Evolutionary conservation across 2,113 vertebrate genomes (phyloP).

Genomic region (Amia ocellicauda): DNA sequence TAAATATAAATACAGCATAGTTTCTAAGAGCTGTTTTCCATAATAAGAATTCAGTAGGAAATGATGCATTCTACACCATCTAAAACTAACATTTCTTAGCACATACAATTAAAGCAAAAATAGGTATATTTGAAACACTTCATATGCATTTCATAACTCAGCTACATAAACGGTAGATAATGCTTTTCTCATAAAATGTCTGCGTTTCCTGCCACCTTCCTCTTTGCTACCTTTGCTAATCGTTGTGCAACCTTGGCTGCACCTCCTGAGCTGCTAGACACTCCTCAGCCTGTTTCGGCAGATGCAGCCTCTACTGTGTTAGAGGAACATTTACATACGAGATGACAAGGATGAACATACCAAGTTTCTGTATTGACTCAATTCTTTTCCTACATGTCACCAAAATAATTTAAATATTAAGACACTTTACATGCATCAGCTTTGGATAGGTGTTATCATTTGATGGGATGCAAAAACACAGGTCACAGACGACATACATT

Average conservation of each 20-base stretch:
- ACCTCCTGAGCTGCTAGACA: background rate
- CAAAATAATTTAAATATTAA: constrained; percentile 6
- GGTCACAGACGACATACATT: background rate
- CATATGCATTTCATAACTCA: background rate
- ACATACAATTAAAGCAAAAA: background rate
- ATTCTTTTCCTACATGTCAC: background rate
- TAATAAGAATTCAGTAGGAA: too few species aligned
- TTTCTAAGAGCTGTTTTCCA: too few species aligned
- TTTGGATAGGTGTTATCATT: background rate
- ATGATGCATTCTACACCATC: too few species aligned
- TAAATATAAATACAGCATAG: too few species aligned
- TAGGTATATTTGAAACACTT: background rate
- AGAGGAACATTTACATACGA: constrained; percentile 1
- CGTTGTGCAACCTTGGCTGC: constrained; percentile 5
- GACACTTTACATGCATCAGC: background rate
- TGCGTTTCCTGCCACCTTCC: constrained; percentile 16
- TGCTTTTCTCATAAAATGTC: constrained; percentile 22
- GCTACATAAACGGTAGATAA: constrained; percentile 4
- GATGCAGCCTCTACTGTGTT: background rate
- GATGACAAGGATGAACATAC: background rate
- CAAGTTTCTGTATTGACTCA: background rate
- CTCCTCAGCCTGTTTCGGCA: background rate
- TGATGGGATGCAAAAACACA: background rate
- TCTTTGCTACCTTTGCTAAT: constrained; percentile 5
- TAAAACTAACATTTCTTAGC: too few species aligned